Evolutionary conservation across 2,888 invertebrate genomes (phyloP).

Genomic region (Synanthedon myopaeformis): DNA sequence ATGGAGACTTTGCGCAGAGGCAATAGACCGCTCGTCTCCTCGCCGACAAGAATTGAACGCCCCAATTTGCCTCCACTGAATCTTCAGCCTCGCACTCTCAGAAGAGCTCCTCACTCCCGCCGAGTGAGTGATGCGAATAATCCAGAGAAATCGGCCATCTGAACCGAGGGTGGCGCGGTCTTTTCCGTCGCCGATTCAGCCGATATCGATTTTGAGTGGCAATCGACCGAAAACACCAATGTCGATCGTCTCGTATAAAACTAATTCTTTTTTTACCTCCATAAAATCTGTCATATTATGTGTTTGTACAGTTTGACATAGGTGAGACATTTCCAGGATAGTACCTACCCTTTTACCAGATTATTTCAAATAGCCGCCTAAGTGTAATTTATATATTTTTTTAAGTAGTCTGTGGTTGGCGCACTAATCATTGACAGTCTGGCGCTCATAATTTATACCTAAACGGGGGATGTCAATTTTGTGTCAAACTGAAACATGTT

Average conservation of each 20-base stretch:
- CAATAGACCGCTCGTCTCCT: slow-evolving; percentile 78
- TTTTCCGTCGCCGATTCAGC: slow-evolving; percentile 66
- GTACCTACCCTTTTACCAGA: no score
- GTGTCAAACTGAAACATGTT: no score
- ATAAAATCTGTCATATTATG: no score
- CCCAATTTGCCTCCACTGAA: slow-evolving; percentile 85
- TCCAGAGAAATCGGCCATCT: slow-evolving; percentile 61
- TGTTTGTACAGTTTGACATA: no score
- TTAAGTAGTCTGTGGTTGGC: no score
- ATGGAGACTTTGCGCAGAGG: slow-evolving; percentile 61
- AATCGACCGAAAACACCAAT: slow-evolving; percentile 35
- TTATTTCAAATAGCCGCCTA: no score
- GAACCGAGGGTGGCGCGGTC: slow-evolving; percentile 66
- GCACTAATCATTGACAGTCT: no score
- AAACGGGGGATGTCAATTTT: no score
- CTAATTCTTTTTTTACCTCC: slow-evolving; percentile 1
- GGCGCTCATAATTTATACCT: no score
- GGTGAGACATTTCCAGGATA: no score
- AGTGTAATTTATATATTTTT: no score
- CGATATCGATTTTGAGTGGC: slow-evolving; percentile 59
- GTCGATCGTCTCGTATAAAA: slow-evolving; percentile 59
- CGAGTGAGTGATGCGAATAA: slow-evolving; percentile 63
- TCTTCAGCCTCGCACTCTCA: slow-evolving; percentile 67
- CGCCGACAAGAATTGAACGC: slow-evolving; percentile 84
- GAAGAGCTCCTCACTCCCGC: slow-evolving; percentile 59